These are phyloP conservation scores for Lepidochitona cinerea DNA, from an alignment of 2,888 invertebrate species.

Conservation along the genomic window DNA sequence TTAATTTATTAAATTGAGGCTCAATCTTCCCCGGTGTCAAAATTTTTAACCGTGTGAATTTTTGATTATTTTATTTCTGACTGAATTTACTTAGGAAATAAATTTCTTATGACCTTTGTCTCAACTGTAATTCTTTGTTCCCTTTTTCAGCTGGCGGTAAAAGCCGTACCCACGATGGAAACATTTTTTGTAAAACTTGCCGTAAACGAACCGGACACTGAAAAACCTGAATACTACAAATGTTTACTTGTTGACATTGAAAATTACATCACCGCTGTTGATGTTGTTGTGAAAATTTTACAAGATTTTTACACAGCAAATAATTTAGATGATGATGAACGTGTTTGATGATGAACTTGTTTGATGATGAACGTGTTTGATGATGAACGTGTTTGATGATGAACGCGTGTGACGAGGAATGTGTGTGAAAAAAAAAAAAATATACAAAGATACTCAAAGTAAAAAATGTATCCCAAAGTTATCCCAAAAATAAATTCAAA, in stretches of 20 bases:
- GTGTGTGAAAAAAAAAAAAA: too few relatives aligned
- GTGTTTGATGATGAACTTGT: slow-evolving; percentile 15
- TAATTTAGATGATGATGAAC: slow-evolving; percentile 47
- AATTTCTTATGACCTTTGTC: too few relatives aligned
- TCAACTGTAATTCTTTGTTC: background rate
- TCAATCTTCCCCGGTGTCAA: background rate
- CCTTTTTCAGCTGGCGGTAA: slow-evolving; percentile 57
- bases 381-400: slow-evolving; percentile 16
- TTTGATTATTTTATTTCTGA: background rate
- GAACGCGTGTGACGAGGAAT: slow-evolving; percentile 34
- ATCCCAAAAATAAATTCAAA: too few relatives aligned
- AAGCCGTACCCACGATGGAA: slow-evolving; percentile 56
- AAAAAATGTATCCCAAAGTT: too few relatives aligned
- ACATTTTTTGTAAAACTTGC: slow-evolving; percentile 52
- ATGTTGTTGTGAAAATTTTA: slow-evolving; percentile 43
- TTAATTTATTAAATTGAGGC: too few relatives aligned
- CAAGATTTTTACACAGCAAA: slow-evolving; percentile 49
- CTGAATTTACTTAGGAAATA: too few relatives aligned
- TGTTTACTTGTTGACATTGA: slow-evolving; percentile 51
- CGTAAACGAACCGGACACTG: slow-evolving; percentile 22
- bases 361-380: slow-evolving; percentile 38
- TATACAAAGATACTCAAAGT: too few relatives aligned
- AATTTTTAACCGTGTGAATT: background rate
- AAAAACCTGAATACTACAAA: slow-evolving; percentile 33
- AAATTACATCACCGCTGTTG: slow-evolving; percentile 42